Percentiles rank a stretch among this genome's conserved stretches.
Conservation (phyloP, 2,113 vertebrate species). For the Equus quagga region DNA sequence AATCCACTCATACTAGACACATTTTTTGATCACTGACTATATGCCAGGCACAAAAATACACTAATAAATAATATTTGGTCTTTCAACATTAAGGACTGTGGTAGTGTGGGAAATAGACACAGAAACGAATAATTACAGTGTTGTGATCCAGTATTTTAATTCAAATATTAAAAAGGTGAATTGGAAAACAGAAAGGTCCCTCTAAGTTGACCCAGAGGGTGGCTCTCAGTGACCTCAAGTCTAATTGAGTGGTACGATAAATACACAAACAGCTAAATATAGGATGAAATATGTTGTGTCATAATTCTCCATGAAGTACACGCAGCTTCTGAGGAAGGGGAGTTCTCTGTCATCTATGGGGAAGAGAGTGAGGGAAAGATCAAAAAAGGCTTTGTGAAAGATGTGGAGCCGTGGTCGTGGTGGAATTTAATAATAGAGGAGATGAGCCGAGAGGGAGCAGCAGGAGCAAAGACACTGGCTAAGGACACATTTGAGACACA, state of each 20-base stretch:
- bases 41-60: neutral
- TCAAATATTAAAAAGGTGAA: neutral
- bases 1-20: neutral
- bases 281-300: neutral
- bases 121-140: neutral
- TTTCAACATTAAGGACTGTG: slow-evolving; percentile 1
- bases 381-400: neutral
- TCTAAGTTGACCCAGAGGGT: neutral
- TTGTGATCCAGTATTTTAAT: neutral
- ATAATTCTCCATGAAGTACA: neutral
- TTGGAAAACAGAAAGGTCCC: neutral
- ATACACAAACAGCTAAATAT: neutral
- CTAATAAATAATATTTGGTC: neutral
- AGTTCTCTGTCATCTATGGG: neutral
- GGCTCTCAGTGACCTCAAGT: neutral
- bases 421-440: neutral
- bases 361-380: neutral
- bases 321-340: neutral
- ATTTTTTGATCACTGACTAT: neutral
- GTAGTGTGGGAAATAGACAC: neutral
- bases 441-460: neutral
- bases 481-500: neutral
- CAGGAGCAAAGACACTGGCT: neutral
- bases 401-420: neutral
- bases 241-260: neutral